Conservation (phyloP, 1,140 invertebrate species). For the Drosophila nikananu region DNA sequence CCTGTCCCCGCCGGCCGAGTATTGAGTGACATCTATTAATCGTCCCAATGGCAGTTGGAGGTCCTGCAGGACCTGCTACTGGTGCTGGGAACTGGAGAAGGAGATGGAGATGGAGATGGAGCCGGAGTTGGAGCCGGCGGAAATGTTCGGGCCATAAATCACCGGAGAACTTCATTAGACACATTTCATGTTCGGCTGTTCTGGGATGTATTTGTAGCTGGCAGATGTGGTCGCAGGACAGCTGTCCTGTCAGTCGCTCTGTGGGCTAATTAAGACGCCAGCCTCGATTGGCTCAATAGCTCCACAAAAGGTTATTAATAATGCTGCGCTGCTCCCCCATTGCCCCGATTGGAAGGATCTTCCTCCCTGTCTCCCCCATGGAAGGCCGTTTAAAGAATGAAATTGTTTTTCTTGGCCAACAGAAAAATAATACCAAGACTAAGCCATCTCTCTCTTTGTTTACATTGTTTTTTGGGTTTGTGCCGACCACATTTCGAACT, state of each 20-base stretch:
- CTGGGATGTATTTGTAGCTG: conserved; percentile 22
- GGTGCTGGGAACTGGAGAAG: conserved; percentile 8
- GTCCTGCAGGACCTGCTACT: conserved; percentile 23
- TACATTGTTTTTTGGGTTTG: conserved; percentile 21
- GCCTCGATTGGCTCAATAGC: conserved; percentile 39
- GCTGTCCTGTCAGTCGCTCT: conserved; percentile 53
- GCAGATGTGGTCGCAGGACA: conserved; percentile 51
- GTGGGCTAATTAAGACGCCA: conserved; percentile 67
- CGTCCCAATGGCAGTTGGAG: conserved; percentile 33
- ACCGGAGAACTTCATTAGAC: conserved; percentile 73
- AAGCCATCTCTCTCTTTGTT: conserved; percentile 58
- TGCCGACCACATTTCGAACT: conserved; percentile 65
- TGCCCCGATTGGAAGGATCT: conserved; percentile 1
- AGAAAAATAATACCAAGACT: conserved; percentile 21
- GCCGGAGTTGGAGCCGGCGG: conserved; percentile 37
- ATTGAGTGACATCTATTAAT: conserved; percentile 80
- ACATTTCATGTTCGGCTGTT: conserved; percentile 56
- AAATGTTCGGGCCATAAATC: conserved; percentile 71
- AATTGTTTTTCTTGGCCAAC: conserved; percentile 34
- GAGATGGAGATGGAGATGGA: conserved; percentile 9
- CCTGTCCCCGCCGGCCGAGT: conserved; percentile 39
- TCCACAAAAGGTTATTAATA: conserved; percentile 68
- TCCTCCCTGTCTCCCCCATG: background rate
- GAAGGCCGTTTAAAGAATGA: conserved; percentile 35
- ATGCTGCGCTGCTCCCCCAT: conserved; percentile 19